A percentile compares a stretch with the other conserved stretches of the same genome.
phyloP scores from a whole-genome alignment of 2,888 invertebrate genomes.

The Carpatolechia fugitivella region DNA sequence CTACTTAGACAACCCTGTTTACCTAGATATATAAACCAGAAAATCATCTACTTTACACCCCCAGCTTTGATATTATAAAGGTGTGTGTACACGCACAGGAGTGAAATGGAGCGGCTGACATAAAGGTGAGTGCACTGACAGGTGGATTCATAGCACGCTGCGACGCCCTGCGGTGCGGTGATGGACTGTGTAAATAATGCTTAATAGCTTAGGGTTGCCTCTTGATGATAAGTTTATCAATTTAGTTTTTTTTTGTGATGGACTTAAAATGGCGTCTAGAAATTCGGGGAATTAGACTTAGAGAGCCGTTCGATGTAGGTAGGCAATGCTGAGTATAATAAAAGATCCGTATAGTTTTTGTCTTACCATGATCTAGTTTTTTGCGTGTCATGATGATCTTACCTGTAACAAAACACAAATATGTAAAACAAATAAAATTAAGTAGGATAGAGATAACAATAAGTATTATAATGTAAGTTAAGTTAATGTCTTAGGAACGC shows the following conservation, averaged over 20 bases:
- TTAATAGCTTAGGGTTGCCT: background rate
- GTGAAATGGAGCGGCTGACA: slow-evolving; percentile 5
- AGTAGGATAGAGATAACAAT: no score
- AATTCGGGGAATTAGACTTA: background rate
- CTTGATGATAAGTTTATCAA: background rate
- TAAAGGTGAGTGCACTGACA: slow-evolving; percentile 9
- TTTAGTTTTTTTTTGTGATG: background rate
- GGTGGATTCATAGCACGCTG: slow-evolving; percentile 12
- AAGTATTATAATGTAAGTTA: no score
- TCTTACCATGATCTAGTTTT: no score
- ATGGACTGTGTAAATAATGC: slow-evolving; percentile 8
- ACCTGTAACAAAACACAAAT: no score
- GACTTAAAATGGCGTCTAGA: background rate
- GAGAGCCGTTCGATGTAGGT: no score
- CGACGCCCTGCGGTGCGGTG: background rate
- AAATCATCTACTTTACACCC: background rate
- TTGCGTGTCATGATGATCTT: no score
- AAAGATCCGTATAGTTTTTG: no score
- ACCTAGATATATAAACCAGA: no score
- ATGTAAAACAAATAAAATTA: no score
- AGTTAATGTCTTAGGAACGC: no score
- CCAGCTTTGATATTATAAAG: slow-evolving; percentile 1
- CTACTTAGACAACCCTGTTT: no score
- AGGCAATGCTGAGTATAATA: background rate
- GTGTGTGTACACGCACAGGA: slow-evolving; percentile 5